phyloP scores from a whole-genome alignment of 2,888 invertebrate genomes.

The Sphaeridia pumilis region DNA sequence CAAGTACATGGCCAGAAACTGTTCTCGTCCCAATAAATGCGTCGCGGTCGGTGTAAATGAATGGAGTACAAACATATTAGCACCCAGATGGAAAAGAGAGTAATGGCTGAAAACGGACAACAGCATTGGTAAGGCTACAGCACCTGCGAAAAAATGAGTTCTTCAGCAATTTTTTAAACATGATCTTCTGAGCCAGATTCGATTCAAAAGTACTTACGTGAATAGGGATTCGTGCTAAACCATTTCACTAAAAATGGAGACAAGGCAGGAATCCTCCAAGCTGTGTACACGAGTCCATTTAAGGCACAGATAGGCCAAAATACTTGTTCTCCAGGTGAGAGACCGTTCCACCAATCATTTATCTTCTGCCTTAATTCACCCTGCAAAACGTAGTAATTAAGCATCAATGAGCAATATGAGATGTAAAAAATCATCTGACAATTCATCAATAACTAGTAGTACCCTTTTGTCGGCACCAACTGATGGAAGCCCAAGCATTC shows the following conservation, averaged over 20 bases:
- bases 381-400: conserved; percentile 3
- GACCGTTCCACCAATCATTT: conserved; percentile 57
- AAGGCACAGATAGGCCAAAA: conserved; percentile 66
- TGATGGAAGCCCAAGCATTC: conserved; percentile 3
- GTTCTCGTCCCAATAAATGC: conserved; percentile 70
- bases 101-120: conserved; percentile 92
- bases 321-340: conserved; percentile 61
- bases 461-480: conserved; percentile 13
- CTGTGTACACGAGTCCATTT: conserved; percentile 65
- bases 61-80: conserved; percentile 93
- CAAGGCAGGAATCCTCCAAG: conserved; percentile 65
- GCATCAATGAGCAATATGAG: not conserved
- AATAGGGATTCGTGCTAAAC: conserved; percentile 70
- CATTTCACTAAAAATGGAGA: conserved; percentile 66
- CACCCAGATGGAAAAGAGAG: conserved; percentile 68
- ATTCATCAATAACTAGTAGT: not conserved
- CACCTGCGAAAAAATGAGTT: conserved; percentile 45
- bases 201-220: conserved; percentile 48
- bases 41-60: conserved; percentile 65
- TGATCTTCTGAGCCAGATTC: not conserved
- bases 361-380: conserved; percentile 39
- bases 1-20: conserved; percentile 80
- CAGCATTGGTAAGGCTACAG: conserved; percentile 75
- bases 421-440: too few relatives aligned
- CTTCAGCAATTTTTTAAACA: not conserved